Percentiles rank a stretch among this genome's conserved stretches.
These are phyloP conservation scores for Syndactyla subalaris DNA, from an alignment of 2,797 vertebrate genomes.

Conservation along the genomic window DNA sequence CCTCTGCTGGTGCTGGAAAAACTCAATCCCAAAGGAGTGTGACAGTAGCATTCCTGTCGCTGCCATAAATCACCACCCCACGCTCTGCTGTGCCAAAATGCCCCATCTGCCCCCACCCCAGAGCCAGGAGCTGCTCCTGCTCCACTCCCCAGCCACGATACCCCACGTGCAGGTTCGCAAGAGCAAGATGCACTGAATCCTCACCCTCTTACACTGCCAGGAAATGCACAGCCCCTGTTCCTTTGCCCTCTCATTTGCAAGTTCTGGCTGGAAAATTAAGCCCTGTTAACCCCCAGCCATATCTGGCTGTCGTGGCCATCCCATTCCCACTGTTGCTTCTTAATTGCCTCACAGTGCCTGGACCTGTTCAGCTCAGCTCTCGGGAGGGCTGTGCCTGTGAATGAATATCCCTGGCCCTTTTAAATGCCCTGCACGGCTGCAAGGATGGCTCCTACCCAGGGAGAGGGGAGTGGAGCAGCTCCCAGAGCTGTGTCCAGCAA, in stretches of 20 bases:
- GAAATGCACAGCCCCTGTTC: background rate
- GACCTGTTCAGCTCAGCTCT: background rate
- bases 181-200: background rate
- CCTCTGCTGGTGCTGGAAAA: background rate
- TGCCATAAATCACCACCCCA: background rate
- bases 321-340: background rate
- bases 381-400: accelerated
- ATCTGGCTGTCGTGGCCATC: background rate
- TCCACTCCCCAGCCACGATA: background rate
- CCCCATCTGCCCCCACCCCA: background rate
- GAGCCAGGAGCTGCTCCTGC: background rate
- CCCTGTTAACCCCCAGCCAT: background rate
- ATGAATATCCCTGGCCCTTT: background rate
- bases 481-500: accelerated
- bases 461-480: background rate
- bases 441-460: background rate
- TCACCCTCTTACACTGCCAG: background rate
- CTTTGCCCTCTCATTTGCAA: background rate
- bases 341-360: background rate
- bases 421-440: background rate
- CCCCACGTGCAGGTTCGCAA: background rate
- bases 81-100: background rate
- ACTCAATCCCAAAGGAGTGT: accelerated
- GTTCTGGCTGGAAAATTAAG: background rate
- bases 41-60: background rate